Base-by-base conservation (phyloP, 2,888 invertebrate species). In the Drosophila vallismaia region DNA sequence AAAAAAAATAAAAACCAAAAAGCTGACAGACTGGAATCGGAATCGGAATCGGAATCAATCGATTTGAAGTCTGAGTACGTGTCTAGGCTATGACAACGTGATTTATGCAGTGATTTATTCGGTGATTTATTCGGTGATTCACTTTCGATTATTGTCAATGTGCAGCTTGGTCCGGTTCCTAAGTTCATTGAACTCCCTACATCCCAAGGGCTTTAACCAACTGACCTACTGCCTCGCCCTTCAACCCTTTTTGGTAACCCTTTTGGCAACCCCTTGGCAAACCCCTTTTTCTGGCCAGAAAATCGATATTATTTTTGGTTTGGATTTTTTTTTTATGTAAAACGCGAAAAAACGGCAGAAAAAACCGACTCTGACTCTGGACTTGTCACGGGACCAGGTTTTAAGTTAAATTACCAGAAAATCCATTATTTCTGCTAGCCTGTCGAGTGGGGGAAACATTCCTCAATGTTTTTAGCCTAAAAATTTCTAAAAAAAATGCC, bases 1-100 rank as follows among this genome's bases (percentile, higher is more conserved):
- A 14, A 62, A 8, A 31, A 44, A 60, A 44, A 36, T n/a, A 5
- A 10, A 42, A 60, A 24, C 12, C 28, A 63, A 51, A 50, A 49
- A 67, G 29, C 49, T 48, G 54, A 67, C 36, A 42, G 66, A 48
- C 66, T 51, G 51, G 45, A 51, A 63, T 64, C 66, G 19, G 19
- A 19, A 63, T 64, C 66, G 19, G 19, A 19, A 19, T 19, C 19
- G 71, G 56, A 72, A 73, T 80, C 78, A 77, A 86, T 81, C 74
- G 86, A 79, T 75, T 85, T 75, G 68, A 81, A 82, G 72, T 58
- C 68, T 63, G 57, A 55, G 55, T 68, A 79, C 80, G 84, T 81
- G 80, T 50, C 63, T 59, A 40, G 52, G 52, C 68, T 59, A 67
- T 60, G 72, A 75, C 66, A 59, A 55, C 49, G 69, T 68, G 71